Conservation (phyloP, 2,797 vertebrate genomes). For the Notoglanidium macrostoma region DNA sequence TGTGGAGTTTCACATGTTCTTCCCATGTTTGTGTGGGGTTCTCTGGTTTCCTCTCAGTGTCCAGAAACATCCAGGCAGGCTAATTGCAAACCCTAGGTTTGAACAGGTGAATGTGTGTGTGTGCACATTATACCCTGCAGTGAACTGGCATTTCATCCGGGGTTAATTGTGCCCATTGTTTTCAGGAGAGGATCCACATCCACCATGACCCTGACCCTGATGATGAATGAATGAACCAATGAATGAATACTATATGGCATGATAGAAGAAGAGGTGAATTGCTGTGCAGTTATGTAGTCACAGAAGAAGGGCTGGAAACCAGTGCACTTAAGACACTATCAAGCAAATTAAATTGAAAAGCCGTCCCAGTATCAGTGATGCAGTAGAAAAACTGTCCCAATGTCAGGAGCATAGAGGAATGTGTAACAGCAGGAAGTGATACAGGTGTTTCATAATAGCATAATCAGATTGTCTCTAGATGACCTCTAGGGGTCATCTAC, state of each 20-base stretch:
- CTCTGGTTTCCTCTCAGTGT: conserved; percentile 7
- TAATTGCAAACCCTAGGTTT: too few relatives aligned
- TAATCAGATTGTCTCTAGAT: background rate
- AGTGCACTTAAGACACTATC: background rate
- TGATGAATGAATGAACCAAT: background rate
- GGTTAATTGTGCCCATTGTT: background rate
- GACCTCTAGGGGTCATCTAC: background rate
- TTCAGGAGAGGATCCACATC: background rate
- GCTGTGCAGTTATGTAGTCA: background rate
- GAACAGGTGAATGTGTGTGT: background rate
- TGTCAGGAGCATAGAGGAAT: background rate
- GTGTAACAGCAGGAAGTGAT: background rate
- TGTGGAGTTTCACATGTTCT: background rate
- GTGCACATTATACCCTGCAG: background rate
- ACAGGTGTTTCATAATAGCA: background rate
- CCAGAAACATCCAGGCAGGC: background rate
- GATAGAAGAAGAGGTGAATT: background rate
- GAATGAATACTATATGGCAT: background rate
- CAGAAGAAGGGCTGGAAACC: background rate
- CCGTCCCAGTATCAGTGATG: background rate
- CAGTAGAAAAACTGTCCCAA: background rate
- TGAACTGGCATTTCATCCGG: background rate
- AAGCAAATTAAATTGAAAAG: background rate
- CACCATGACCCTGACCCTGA: background rate
- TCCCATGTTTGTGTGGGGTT: background rate